phyloP scores from a whole-genome alignment of 2,113 vertebrate genomes.

The Penelope pileata region DNA sequence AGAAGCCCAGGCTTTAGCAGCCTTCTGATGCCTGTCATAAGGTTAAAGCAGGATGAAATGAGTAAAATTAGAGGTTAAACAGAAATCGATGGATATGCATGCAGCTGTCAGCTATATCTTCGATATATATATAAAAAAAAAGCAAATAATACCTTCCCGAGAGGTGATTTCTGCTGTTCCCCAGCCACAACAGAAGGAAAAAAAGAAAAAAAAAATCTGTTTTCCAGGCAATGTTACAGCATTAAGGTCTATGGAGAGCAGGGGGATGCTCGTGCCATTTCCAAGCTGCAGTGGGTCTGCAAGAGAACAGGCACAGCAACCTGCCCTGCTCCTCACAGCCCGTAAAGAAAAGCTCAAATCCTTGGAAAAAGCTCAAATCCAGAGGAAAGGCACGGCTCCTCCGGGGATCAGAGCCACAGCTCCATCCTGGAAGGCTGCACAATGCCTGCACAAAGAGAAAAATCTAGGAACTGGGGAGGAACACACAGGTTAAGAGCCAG shows the following conservation, averaged over 20 bases:
- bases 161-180: background rate
- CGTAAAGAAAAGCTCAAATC: background rate
- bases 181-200: background rate
- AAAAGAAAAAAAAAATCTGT: background rate
- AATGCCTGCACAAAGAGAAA: background rate
- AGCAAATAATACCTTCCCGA: background rate
- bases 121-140: background rate
- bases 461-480: background rate
- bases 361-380: background rate
- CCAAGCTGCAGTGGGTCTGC: background rate
- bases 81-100: background rate
- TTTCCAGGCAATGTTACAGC: background rate
- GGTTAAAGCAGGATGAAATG: background rate
- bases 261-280: rapidly evolving
- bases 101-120: background rate
- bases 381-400: no score
- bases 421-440: background rate
- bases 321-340: background rate
- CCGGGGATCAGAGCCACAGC: background rate
- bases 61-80: background rate
- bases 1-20: background rate
- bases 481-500: background rate
- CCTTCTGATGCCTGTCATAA: background rate
- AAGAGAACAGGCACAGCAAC: background rate
- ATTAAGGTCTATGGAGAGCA: background rate